phyloP scores from a whole-genome alignment of 1,140 invertebrate genomes.

The Drosophila prosaltans region DNA sequence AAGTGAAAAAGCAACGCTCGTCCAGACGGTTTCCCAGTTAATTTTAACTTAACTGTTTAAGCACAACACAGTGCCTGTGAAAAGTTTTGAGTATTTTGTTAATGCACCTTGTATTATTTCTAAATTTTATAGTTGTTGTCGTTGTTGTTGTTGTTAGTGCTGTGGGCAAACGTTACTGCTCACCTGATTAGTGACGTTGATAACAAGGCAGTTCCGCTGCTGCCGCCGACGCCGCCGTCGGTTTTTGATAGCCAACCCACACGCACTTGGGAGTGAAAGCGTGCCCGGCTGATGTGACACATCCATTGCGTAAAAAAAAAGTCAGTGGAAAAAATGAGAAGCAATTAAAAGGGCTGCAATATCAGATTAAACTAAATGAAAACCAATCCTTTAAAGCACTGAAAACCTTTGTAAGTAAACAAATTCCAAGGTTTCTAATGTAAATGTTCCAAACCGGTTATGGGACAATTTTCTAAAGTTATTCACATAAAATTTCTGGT shows the following conservation, averaged over 20 bases:
- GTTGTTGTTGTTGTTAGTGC: slow-evolving; percentile 23
- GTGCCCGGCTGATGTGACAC: background rate
- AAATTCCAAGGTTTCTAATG: too few species aligned
- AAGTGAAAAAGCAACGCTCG: background rate
- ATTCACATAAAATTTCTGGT: too few species aligned
- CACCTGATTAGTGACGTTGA: slow-evolving; percentile 49
- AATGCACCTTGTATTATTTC: background rate
- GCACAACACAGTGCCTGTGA: background rate
- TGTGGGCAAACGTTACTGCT: slow-evolving; percentile 4
- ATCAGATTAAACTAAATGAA: too few species aligned
- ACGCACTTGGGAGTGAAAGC: slow-evolving; percentile 7
- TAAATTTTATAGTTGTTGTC: background rate
- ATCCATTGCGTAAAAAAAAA: background rate
- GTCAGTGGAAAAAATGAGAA: background rate
- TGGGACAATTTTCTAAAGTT: too few species aligned
- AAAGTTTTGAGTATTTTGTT: slow-evolving; percentile 15
- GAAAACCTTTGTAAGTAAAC: too few species aligned
- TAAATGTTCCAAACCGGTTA: too few species aligned
- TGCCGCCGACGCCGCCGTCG: background rate
- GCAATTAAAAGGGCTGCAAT: too few species aligned
- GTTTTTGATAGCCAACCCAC: background rate
- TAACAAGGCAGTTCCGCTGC: background rate
- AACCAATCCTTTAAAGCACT: too few species aligned
- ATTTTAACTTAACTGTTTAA: background rate
- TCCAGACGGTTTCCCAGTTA: background rate